These are phyloP conservation scores for Delia radicum DNA, from an alignment of 1,140 invertebrate species.

Conservation along the genomic window DNA sequence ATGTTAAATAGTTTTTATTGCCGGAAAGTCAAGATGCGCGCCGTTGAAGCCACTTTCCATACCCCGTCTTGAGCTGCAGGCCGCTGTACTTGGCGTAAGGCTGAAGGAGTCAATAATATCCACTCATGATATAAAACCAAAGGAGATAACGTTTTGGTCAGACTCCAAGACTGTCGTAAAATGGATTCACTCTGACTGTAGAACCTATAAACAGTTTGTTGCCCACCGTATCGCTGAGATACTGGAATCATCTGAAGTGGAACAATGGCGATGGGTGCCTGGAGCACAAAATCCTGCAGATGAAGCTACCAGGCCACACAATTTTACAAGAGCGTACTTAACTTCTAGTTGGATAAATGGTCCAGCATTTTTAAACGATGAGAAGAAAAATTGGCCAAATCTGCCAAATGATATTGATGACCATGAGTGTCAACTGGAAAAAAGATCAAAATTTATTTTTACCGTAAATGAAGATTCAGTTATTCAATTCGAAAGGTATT, in stretches of 20 bases:
- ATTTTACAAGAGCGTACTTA: neutral
- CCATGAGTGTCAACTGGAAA: neutral
- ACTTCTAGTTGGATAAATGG: neutral
- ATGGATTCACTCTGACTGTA: conserved; percentile 30
- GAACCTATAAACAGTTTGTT: conserved; percentile 50
- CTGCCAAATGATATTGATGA: neutral
- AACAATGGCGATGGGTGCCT: neutral
- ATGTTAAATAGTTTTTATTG: neutral
- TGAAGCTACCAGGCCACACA: conserved; percentile 28
- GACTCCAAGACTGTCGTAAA: conserved; percentile 42
- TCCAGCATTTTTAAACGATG: neutral
- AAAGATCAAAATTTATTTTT: neutral
- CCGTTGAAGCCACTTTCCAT: conserved; percentile 3
- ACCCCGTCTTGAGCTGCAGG: conserved; percentile 6
- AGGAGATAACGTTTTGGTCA: conserved; percentile 38
- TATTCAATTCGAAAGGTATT: neutral
- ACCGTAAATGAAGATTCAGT: neutral
- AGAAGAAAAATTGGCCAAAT: neutral
- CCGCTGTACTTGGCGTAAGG: neutral
- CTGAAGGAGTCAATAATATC: neutral
- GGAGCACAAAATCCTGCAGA: conserved; percentile 40
- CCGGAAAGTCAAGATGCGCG: neutral
- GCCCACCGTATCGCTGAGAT: conserved; percentile 54
- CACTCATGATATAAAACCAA: neutral
- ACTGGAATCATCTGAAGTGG: conserved; percentile 27